These are phyloP conservation scores for Montipora capitata DNA, from an alignment of 92 coral and sea anemone genomes.

Conservation along the genomic window DNA sequence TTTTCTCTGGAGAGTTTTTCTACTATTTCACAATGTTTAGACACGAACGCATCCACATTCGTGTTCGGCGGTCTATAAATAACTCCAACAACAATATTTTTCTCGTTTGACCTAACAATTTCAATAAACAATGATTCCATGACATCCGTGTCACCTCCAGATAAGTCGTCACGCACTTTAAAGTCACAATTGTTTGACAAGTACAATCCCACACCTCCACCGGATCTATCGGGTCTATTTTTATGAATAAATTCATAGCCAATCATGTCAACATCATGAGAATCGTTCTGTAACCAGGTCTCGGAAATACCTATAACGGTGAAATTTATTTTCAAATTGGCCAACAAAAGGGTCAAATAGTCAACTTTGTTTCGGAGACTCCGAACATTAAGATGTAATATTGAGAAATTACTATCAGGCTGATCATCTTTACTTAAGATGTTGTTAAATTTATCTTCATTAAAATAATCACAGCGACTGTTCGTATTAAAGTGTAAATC, in stretches of 20 bases:
- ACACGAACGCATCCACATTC: background rate
- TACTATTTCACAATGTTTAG: background rate
- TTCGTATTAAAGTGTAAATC: background rate
- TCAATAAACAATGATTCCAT: background rate
- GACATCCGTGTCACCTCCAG: background rate
- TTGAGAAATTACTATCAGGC: background rate
- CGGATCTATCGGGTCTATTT: too few species aligned
- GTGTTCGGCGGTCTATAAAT: background rate
- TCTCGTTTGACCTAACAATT: background rate
- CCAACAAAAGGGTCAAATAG: background rate
- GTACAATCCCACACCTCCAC: too few species aligned
- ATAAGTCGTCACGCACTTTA: background rate
- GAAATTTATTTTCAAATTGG: background rate
- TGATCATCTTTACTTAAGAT: too few species aligned
- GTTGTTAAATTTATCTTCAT: too few species aligned
- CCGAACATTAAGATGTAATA: background rate
- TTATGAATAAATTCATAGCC: too few species aligned
- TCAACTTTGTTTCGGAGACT: too few species aligned
- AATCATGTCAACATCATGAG: too few species aligned
- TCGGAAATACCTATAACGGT: background rate
- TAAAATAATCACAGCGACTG: background rate
- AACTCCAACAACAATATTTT: background rate
- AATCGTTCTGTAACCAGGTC: background rate
- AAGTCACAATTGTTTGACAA: background rate
- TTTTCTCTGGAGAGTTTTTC: too few species aligned